Evolutionary conservation across 2,113 vertebrate species (phyloP), one percentile per base, ranked within the genome.

Genomic region (Gasterosteus aculeatus): DNA sequence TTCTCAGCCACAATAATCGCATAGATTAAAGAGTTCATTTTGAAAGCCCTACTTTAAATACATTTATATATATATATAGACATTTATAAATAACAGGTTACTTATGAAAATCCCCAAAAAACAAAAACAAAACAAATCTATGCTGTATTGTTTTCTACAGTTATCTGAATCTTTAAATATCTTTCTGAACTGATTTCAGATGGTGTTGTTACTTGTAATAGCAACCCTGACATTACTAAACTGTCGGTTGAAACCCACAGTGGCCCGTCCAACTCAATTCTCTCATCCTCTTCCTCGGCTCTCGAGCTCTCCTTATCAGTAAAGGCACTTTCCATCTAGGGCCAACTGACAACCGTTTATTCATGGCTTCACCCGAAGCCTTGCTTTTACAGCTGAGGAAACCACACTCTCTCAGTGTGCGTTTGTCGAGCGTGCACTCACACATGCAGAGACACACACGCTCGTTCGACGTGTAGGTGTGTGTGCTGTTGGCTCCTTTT

Each of bases 331-430:
- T 83, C 88, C 83, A 87, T 87, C 87, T 69, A 68, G 81, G 79
- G 73, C 82, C 77, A 93, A 93, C 92, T 90, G 91, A 91, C 89
- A 92, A 92, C 81, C 89, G 85, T 91, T 91, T 85, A 85, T 85
- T 91, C 78, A 83, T 66, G 82, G 83, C 86, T 75, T 83, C 80
- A 87, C 53, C 71, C 69, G 66, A 60, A 85, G 77, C 72, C 72
- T 62, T 80, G 80, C 60, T 53, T 84, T 70, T 53, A 86, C 78
- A 84, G 78, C 66, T 88, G 72, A 82, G 92, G 86, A 93, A 93
- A 92, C 92, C 92, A 87, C 91, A 86, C 18, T 60, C 35, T 79
- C 71, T 88, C 77, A 81, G 77, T 42, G 57, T 69, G 73, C 69
- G 72, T 83, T 77, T 85, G 84, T 85, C 76, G 53, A 35, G 69